Base-by-base conservation (phyloP, 2,113 vertebrate genomes). In the Psettodes erumei region DNA sequence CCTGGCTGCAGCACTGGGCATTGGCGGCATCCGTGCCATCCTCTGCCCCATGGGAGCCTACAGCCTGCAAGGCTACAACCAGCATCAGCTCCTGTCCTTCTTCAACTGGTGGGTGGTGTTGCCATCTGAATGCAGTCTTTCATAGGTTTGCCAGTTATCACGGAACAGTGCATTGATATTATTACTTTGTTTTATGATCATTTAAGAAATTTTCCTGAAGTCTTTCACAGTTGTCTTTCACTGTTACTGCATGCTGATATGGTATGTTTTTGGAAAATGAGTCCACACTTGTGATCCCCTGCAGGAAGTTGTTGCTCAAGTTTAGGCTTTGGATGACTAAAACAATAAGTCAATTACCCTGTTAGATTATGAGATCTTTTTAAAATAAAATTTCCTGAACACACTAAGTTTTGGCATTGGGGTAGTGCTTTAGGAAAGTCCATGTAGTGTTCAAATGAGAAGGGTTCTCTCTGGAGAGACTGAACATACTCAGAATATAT, bases 1-100 rank as follows among this genome's bases (percentile, higher is more conserved):
- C 1, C 74, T 96, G 80, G 93, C 95, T 32, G 92, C 95, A 38
- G 94, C 94, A 1, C 87, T 98, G 58, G 94, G 96, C 47, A 94
- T 94, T 0, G 97, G 97, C 0, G 97, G 97, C 23, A 92, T 97
- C 64, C 95, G 96, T 61, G 95, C 95, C 64, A 82, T 96, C 18
- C 87, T 97, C 12, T 97, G 96, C 60, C 96, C 96, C 1, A 59
- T 95, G 59, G 93, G 93, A 1, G 91, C 95, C 3, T 96, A 96
- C 73, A 89, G 86, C 63, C 91, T 96, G 40, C 93, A 95, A 74
- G 89, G 93, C 37, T 92, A 88, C 54, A 89, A 91, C 70, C 91
- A 90, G 1, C 94, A 94, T 83, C 93, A 95, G 78, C 91, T 93
- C 48, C 79, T 93, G 47, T 95, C 95, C 4, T 97, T 97, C 91